Conservation (phyloP, 2,113 vertebrate species). For the Taurulus bubalis region DNA sequence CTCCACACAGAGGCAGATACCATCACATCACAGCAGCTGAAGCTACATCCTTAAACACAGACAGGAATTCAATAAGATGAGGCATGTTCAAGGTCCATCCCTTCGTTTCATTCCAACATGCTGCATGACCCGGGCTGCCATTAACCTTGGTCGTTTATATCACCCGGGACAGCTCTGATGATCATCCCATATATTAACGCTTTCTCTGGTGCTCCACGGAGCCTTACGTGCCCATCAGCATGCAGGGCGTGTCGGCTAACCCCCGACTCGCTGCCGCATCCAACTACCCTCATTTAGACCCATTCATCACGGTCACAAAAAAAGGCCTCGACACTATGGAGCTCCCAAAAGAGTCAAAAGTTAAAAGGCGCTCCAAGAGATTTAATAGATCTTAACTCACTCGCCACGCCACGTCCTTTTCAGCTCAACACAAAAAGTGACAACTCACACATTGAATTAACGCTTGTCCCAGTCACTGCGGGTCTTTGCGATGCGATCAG, state of each 20-base stretch:
- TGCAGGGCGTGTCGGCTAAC: conserved; percentile 46
- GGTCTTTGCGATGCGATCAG: conserved; percentile 28
- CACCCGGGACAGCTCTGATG: conserved; percentile 34
- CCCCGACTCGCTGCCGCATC: conserved; percentile 37
- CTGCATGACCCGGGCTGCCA: conserved; percentile 19
- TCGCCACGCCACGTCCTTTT: neutral
- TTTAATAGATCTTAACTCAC: conserved; percentile 20
- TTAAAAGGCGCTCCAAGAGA: conserved; percentile 53
- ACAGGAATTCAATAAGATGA: conserved; percentile 31
- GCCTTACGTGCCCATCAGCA: conserved; percentile 37
- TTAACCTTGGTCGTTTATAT: conserved; percentile 42
- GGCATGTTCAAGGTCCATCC: conserved; percentile 16
- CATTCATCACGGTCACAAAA: conserved; percentile 37
- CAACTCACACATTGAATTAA: conserved; percentile 25
- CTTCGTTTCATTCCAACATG: conserved; percentile 21
- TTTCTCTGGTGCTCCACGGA: conserved; percentile 12
- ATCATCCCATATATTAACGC: conserved; percentile 37
- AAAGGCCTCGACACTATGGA: neutral
- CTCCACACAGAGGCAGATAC: neutral
- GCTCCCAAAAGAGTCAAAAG: conserved; percentile 20
- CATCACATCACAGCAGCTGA: conserved; percentile 10
- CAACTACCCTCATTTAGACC: conserved; percentile 34
- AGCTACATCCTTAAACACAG: conserved; percentile 18
- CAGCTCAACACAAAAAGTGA: conserved; percentile 39
- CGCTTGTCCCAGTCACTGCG: conserved; percentile 2